Base-by-base conservation (phyloP, 2,888 invertebrate species). In the Melieria omissa region DNA sequence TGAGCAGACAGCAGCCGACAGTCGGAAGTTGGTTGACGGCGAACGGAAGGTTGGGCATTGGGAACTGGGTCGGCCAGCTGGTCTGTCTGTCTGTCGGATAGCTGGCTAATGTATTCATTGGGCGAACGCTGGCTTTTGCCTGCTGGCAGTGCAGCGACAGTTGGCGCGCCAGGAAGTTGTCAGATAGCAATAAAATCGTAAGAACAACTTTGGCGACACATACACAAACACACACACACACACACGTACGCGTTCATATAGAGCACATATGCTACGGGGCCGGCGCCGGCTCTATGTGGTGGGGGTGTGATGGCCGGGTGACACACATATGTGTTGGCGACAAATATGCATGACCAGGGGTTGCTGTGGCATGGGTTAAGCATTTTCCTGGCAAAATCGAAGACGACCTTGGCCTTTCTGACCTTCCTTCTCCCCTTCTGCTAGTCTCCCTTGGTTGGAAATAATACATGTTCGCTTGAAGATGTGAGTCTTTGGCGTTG, bases 51-150 rank as follows among this genome's bases (percentile, higher is more conserved):
- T 64, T 70, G 70, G 12, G 46, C 41, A 41, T 12, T n/a, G n/a
- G 54, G 46, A 57, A 77, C 75, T 81, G 65, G 69, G 67, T 71
- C 64, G 61, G 42, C 42, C 46, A 29, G 29, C 29, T 2, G 29
- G 29, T 29, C 29, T 29, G 29, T 29, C 29, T 29, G 29, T 29
- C 29, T 29, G 29, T 29, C 29, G 29, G 29, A 29, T 12, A 54
- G 61, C 68, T 78, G 80, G 80, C 77, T 83, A 84, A 84, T 84
- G 78, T 84, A 83, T 82, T 83, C 83, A 84, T 81, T 82, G 83
- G 77, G 75, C 29, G 29, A 29, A 29, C 29, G 74, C 73, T 73
- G 71, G 71, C 64, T 73, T 73, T 66, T 73, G 65, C 65, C 65
- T 60, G 46, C 58, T 29, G 29, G 29, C 29, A 29, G 29, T 29